Base-by-base conservation (phyloP, 2,797 vertebrate genomes). In the Heteromormyrus szaboi region DNA sequence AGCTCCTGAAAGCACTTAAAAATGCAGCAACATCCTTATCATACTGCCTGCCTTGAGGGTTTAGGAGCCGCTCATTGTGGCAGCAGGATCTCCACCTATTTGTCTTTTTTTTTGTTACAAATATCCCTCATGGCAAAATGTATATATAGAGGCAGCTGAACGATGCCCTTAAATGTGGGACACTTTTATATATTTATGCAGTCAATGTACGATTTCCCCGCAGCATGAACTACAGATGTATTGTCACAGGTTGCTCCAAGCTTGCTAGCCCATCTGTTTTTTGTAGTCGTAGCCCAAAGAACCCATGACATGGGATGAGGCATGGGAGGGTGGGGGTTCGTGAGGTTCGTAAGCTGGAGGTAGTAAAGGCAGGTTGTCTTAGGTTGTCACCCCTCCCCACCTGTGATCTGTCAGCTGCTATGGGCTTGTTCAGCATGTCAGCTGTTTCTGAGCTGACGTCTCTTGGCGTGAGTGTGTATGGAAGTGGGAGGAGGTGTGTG, bases 391-490 rank as follows among this genome's bases (percentile, higher is more conserved):
- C 33, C 25, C 93, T 94, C 93, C 93, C 95, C 95, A 96, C 96
- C 96, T 96, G 95, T 95, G 95, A 94, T 92, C 92, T 94, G 94
- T 96, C 96, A 96, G 95, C 95, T 96, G 96, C 94, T 95, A 92
- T 93, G 94, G 94, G 95, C 93, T 95, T 95, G 94, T 96, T 96
- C 94, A 96, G 41, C 96, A 94, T 92, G 94, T 96, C 96, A 96
- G 96, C 96, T 96, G 96, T 96, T 96, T 95, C 93, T 96, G 95
- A 96, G 94, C 93, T 94, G 93, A 94, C 92, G 93, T 92, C 93
- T 89, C 91, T 93, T 90, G 91, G 91, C 91, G 91, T 90, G 65
- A 46, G 48, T 14, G 44, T 68, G 86, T 88, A 7, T 46, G 56
- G 22, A 12, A 41, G 72, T 83, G 6, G 84, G 62, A 76, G 62